These are phyloP conservation scores for Tetragonula clypearis DNA, from an alignment of 1,140 invertebrate species.

Conservation along the genomic window DNA sequence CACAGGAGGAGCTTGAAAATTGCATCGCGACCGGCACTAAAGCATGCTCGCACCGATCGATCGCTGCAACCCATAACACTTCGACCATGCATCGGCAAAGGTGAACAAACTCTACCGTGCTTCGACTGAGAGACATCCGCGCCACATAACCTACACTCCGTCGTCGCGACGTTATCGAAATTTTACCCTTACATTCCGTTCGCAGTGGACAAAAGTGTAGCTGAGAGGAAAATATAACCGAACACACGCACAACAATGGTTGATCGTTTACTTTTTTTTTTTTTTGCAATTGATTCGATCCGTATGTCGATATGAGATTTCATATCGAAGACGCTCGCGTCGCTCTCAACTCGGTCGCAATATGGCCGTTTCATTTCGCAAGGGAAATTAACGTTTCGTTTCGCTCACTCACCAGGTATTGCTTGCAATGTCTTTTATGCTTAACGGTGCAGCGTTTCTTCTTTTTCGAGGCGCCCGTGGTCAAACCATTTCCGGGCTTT, in stretches of 20 bases:
- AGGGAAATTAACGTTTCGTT: conserved; percentile 49
- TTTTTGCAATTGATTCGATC: not conserved
- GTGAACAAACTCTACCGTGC: conserved; percentile 49
- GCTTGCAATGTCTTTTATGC: conserved; percentile 75
- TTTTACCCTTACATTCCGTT: not conserved
- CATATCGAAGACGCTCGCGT: conserved; percentile 13
- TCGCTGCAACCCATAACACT: conserved; percentile 44
- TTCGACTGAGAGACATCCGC: conserved; percentile 27
- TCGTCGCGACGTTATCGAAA: not conserved
- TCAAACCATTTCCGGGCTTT: conserved; percentile 64
- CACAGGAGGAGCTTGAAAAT: conserved; percentile 42
- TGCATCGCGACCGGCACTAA: conserved; percentile 42
- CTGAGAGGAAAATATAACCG: not conserved
- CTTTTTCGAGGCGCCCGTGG: conserved; percentile 61
- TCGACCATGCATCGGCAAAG: conserved; percentile 48
- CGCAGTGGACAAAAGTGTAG: too few species aligned
- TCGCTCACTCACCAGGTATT: conserved; percentile 73
- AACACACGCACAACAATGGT: too few species aligned
- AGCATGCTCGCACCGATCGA: conserved; percentile 55
- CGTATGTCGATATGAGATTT: not conserved
- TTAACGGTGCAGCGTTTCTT: conserved; percentile 72
- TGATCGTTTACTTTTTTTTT: too few species aligned
- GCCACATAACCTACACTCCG: conserved; percentile 42
- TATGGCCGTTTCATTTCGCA: conserved; percentile 53
- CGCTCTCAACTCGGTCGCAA: conserved; percentile 34